Conservation (phyloP, 2,888 invertebrate species). For the Antheraea assamensis region DNA sequence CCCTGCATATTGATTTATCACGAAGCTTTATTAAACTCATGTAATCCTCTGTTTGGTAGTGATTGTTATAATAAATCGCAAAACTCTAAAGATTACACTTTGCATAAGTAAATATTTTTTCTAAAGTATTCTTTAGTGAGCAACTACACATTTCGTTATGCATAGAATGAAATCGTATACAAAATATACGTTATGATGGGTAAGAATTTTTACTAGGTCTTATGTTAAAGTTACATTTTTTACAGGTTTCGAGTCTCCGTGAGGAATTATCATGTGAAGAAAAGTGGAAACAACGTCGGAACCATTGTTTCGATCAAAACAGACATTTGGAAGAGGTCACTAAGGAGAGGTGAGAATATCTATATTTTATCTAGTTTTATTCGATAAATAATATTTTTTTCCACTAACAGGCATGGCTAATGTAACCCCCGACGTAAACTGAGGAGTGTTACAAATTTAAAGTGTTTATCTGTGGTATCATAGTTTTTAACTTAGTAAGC, state of each 20-base stretch:
- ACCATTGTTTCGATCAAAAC: constrained; percentile 78
- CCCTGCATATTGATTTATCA: background rate
- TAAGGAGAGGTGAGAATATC: constrained; percentile 80
- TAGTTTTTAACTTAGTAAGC: too few relatives aligned
- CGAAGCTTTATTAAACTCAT: background rate
- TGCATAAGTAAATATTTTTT: too few relatives aligned
- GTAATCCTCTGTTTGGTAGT: too few relatives aligned
- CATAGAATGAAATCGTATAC: background rate
- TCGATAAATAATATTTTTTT: background rate
- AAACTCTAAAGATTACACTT: too few relatives aligned
- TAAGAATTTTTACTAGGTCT: background rate
- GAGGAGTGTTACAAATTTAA: too few relatives aligned
- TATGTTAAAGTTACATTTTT: constrained; percentile 21
- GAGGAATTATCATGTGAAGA: constrained; percentile 71
- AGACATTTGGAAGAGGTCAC: constrained; percentile 80
- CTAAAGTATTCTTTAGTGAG: too few relatives aligned
- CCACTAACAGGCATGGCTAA: too few relatives aligned
- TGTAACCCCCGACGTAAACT: too few relatives aligned
- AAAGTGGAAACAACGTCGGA: constrained; percentile 74
- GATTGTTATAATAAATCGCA: too few relatives aligned
- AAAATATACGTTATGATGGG: background rate
- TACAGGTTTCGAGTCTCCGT: constrained; percentile 66
- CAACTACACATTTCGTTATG: too few relatives aligned
- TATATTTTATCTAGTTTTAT: background rate
- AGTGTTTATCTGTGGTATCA: too few relatives aligned